These are phyloP conservation scores for Noctua comes DNA, from an alignment of 2,888 invertebrate species.

Conservation along the genomic window DNA sequence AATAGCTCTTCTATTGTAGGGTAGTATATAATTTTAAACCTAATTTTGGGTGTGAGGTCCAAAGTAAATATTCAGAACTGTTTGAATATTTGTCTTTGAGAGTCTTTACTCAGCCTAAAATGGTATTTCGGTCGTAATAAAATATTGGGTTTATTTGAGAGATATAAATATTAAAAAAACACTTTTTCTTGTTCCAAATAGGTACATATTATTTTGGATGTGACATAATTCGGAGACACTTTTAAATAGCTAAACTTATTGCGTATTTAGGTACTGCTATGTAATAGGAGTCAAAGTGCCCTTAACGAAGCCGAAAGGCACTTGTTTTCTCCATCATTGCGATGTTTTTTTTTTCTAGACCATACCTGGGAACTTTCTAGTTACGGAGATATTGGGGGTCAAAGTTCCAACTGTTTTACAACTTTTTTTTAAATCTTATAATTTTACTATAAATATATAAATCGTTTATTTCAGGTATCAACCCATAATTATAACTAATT, in stretches of 20 bases:
- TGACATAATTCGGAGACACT: neutral
- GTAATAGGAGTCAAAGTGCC: neutral
- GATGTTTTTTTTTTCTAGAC: too few species aligned
- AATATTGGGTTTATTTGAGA: neutral
- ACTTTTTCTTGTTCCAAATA: neutral
- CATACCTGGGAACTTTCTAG: too few species aligned
- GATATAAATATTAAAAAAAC: neutral
- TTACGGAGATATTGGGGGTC: too few species aligned
- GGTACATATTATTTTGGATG: neutral
- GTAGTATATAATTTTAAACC: neutral
- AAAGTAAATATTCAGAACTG: slow-evolving; percentile 7
- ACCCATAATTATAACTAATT: too few species aligned
- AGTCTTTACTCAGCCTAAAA: neutral
- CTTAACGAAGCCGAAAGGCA: too few species aligned
- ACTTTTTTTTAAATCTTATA: too few species aligned
- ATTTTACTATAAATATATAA: too few species aligned
- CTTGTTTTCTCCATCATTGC: too few species aligned
- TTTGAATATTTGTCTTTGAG: slow-evolving; percentile 15
- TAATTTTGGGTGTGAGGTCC: slow-evolving; percentile 26
- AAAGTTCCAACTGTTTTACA: too few species aligned
- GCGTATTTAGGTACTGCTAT: neutral
- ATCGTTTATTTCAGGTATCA: too few species aligned
- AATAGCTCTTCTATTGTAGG: slow-evolving; percentile 1
- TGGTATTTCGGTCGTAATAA: slow-evolving; percentile 8
- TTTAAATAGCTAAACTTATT: neutral